Conservation (phyloP, 2,888 invertebrate species). For the Phaedon cochleariae region DNA sequence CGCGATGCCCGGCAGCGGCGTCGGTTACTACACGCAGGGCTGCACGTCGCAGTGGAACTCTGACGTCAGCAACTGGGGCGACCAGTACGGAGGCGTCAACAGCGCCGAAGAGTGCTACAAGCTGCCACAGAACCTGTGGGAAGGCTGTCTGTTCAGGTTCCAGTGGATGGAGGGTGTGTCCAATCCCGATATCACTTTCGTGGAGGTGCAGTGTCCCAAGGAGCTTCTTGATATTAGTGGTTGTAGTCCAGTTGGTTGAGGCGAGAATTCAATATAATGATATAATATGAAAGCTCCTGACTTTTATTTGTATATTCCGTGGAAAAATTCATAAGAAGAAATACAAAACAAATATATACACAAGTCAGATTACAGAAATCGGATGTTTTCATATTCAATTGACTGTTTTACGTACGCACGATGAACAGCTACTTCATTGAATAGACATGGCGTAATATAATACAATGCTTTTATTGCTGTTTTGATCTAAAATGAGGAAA, state of each 20-base stretch:
- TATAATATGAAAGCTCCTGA: no score
- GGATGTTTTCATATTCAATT: no score
- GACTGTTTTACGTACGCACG: no score
- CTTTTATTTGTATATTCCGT: no score
- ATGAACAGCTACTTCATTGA: no score
- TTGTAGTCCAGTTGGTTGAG: constrained; percentile 7
- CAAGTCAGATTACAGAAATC: no score
- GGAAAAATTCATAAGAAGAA: no score
- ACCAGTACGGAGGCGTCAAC: constrained; percentile 43
- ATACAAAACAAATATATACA: no score
- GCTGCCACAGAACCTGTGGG: constrained; percentile 33
- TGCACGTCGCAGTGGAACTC: constrained; percentile 42
- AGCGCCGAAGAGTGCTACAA: constrained; percentile 37
- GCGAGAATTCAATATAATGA: background rate
- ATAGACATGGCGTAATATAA: no score
- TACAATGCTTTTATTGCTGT: no score
- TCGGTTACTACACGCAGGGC: constrained; percentile 37
- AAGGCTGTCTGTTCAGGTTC: constrained; percentile 39
- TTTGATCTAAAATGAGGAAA: no score
- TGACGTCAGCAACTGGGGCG: constrained; percentile 39
- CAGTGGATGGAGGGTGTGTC: constrained; percentile 22
- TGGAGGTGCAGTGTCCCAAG: constrained; percentile 23
- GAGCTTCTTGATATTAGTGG: constrained; percentile 16
- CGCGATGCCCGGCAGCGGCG: constrained; percentile 24
- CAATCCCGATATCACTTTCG: constrained; percentile 19